These are phyloP conservation scores for Dromaius novaehollandiae DNA, from an alignment of 2,113 vertebrate species.

Conservation along the genomic window DNA sequence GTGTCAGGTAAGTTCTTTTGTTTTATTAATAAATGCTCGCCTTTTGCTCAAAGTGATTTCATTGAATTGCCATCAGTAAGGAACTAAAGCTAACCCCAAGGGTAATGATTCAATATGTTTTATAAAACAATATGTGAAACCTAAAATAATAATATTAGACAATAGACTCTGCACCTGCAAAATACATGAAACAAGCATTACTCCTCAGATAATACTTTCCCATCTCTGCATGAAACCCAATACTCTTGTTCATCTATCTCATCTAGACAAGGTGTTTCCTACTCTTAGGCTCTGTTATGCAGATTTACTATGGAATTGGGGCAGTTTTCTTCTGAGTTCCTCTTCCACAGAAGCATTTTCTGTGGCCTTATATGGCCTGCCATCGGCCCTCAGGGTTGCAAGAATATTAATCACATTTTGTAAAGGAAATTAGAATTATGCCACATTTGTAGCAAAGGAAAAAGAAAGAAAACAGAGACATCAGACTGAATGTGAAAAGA, in stretches of 20 bases:
- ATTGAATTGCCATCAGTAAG: background rate
- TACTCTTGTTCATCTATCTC: background rate
- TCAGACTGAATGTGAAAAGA: background rate
- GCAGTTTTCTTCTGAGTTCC: background rate
- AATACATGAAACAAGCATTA: slow-evolving; percentile 8
- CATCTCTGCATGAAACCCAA: background rate
- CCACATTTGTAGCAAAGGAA: background rate
- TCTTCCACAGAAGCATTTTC: background rate
- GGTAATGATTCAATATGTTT: background rate
- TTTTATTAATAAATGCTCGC: background rate
- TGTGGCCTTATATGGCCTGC: background rate
- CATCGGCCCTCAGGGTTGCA: background rate
- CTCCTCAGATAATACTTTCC: background rate
- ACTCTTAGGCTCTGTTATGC: background rate
- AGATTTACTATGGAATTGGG: background rate
- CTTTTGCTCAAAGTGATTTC: slow-evolving; percentile 24
- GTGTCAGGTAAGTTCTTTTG: background rate
- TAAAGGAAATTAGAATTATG: background rate
- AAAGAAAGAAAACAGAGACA: background rate
- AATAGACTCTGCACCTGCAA: background rate
- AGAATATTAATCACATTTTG: background rate
- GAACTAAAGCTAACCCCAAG: background rate
- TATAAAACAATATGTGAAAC: slow-evolving; percentile 36
- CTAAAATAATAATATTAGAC: slow-evolving; percentile 37
- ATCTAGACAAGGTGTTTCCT: background rate